phyloP scores from a whole-genome alignment of 2,113 vertebrate species.

The Furnarius figulus region DNA sequence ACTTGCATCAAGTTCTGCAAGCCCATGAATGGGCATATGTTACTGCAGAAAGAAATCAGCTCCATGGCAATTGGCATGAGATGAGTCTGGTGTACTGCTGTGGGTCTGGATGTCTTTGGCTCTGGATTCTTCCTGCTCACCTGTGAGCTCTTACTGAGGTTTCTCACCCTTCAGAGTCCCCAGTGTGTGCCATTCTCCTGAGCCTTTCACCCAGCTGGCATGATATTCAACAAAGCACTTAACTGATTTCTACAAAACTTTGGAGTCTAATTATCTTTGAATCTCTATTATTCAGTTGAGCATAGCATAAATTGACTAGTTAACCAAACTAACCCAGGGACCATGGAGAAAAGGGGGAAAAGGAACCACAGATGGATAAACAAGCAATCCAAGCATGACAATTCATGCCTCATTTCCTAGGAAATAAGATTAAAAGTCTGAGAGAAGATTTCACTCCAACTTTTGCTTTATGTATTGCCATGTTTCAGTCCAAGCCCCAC shows the following conservation, averaged over 20 bases:
- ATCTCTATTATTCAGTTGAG: background rate
- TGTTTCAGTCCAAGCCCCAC: background rate
- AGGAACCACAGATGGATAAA: background rate
- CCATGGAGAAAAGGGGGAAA: background rate
- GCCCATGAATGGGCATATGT: accelerated
- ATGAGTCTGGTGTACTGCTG: background rate
- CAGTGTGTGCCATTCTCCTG: background rate
- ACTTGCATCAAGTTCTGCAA: background rate
- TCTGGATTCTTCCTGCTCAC: background rate
- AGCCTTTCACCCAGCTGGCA: background rate
- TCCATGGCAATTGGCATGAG: background rate
- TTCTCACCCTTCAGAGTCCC: background rate
- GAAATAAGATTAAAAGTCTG: background rate
- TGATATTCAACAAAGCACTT: background rate
- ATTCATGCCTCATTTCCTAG: background rate
- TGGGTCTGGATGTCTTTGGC: background rate
- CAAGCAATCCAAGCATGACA: background rate
- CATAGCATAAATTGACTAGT: background rate
- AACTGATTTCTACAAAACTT: background rate
- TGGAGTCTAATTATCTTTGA: background rate
- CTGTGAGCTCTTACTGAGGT: background rate
- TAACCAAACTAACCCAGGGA: background rate
- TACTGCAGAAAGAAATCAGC: background rate
- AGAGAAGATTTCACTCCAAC: background rate
- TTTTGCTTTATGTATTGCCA: background rate